phyloP scores from a whole-genome alignment of 2,797 vertebrate genomes.

The Xiphorhynchus erythropygius region DNA sequence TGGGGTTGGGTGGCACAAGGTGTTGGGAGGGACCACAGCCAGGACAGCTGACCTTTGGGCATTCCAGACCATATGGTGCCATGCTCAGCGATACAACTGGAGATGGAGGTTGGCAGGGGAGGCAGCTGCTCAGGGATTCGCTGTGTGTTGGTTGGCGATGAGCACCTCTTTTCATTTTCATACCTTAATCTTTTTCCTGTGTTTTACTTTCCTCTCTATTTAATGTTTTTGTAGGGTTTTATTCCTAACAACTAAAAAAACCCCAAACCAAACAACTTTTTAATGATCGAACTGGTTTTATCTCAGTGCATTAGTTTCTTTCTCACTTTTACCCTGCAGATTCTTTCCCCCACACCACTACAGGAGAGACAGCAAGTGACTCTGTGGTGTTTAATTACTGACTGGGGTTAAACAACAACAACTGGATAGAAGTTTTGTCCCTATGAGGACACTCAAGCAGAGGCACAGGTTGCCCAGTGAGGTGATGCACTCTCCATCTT shows the following conservation, averaged over 20 bases:
- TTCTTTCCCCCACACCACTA: background rate
- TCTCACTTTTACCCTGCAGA: background rate
- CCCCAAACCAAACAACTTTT: background rate
- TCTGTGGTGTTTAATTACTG: background rate
- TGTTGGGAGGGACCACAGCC: background rate
- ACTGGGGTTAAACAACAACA: background rate
- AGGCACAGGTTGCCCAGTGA: background rate
- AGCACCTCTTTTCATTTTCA: background rate
- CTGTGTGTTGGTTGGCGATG: accelerated
- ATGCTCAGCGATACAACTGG: background rate
- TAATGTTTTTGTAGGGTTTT: accelerated
- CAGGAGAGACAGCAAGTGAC: accelerated
- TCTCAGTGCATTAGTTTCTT: background rate
- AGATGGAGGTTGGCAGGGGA: background rate
- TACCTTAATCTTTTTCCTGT: accelerated
- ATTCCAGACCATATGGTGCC: accelerated
- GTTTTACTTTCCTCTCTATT: background rate
- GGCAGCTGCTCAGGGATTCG: accelerated
- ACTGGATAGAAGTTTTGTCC: background rate
- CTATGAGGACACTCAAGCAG: background rate
- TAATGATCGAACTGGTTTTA: background rate
- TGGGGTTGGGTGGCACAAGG: background rate
- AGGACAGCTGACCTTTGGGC: background rate
- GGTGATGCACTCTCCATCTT: background rate
- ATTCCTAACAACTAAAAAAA: background rate